Conservation (phyloP, 1,140 invertebrate species). For the Cyclargus thomasi region DNA sequence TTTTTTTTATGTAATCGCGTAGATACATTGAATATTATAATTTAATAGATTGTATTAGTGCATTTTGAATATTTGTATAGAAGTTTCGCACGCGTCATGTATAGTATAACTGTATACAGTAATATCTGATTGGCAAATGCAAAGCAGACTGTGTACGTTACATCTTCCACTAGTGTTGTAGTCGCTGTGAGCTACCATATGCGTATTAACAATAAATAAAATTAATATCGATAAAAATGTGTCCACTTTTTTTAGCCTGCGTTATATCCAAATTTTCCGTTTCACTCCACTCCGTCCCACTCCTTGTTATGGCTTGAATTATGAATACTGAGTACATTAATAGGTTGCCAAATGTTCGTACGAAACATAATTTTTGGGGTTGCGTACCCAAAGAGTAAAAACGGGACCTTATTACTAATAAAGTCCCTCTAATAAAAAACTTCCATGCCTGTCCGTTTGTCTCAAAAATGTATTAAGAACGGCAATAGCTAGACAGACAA, state of each 20-base stretch:
- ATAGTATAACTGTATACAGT: too few species aligned
- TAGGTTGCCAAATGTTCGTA: too few species aligned
- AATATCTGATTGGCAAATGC: slow-evolving; percentile 33
- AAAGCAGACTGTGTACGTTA: slow-evolving; percentile 55
- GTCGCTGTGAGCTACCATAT: slow-evolving; percentile 63
- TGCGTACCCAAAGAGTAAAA: too few species aligned
- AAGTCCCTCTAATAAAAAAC: too few species aligned
- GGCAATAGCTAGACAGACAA: too few species aligned
- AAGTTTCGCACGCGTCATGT: not conserved
- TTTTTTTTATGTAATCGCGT: not conserved
- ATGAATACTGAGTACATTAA: too few species aligned
- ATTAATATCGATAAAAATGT: slow-evolving; percentile 51
- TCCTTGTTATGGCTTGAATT: too few species aligned
- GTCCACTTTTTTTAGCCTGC: slow-evolving; percentile 18
- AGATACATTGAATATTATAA: not conserved
- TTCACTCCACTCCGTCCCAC: too few species aligned
- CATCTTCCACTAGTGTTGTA: slow-evolving; percentile 68
- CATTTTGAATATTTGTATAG: slow-evolving; percentile 3
- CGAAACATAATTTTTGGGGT: too few species aligned
- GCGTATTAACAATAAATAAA: slow-evolving; percentile 65
- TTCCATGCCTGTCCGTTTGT: too few species aligned
- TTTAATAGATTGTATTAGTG: not conserved
- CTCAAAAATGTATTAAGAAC: too few species aligned
- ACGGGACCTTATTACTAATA: too few species aligned
- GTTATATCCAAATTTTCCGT: not conserved